These are phyloP conservation scores for Eurytoma californica DNA, from an alignment of 2,888 invertebrate genomes.

Conservation along the genomic window DNA sequence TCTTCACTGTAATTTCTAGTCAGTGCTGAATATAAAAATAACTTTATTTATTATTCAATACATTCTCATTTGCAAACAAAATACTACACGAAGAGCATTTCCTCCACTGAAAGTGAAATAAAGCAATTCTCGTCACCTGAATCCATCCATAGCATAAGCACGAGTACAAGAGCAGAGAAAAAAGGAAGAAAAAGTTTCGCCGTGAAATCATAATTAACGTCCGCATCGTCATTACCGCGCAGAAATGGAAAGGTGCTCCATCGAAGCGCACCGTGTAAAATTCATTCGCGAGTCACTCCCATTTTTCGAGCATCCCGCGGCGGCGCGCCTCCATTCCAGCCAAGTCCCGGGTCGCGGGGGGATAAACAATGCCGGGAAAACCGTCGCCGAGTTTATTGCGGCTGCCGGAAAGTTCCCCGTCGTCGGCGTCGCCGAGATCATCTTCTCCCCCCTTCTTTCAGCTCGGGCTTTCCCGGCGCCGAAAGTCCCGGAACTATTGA, in stretches of 20 bases:
- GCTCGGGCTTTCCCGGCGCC: slow-evolving; percentile 5
- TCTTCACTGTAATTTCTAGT: no score
- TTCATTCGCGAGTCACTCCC: background rate
- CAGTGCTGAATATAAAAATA: no score
- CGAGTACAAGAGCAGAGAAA: background rate
- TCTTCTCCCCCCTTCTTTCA: slow-evolving; percentile 6
- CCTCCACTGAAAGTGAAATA: no score
- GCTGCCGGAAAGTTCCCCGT: slow-evolving; percentile 52
- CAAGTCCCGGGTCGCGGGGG: background rate
- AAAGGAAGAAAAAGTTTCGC: background rate
- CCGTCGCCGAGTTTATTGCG: slow-evolving; percentile 57
- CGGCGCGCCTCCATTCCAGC: slow-evolving; percentile 4
- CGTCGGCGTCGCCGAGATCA: slow-evolving; percentile 30
- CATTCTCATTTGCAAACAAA: background rate
- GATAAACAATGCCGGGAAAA: slow-evolving; percentile 55
- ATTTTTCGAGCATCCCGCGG: background rate
- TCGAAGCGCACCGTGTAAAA: background rate
- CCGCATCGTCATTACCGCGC: no score
- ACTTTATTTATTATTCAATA: no score
- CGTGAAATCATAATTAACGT: no score
- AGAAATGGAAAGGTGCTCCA: no score
- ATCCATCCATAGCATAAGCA: no score
- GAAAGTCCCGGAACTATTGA: slow-evolving; percentile 29
- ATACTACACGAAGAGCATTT: no score
- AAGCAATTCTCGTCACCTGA: no score